Evolutionary conservation across 2,888 invertebrate species (phyloP).

Genomic region (Ennomos erosarius): DNA sequence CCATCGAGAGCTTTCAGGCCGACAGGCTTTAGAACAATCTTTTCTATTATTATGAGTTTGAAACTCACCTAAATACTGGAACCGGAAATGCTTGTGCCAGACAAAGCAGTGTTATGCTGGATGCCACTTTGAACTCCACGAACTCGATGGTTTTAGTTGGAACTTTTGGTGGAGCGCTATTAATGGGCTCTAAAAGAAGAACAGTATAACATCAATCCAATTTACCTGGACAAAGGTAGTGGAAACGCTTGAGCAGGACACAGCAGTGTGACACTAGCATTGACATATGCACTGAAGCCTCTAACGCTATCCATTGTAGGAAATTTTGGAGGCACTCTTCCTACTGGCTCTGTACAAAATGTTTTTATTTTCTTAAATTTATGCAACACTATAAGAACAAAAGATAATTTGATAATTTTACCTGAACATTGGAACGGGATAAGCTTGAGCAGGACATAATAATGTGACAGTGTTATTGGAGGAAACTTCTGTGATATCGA

Average conservation of each 20-base stretch:
- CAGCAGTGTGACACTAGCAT: conserved; percentile 86
- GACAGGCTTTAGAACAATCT: conserved; percentile 81
- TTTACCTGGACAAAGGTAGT: conserved; percentile 87
- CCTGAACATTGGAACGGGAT: conserved; percentile 89
- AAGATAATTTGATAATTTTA: conserved; percentile 62
- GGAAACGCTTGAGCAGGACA: conserved; percentile 90
- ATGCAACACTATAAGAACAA: background rate
- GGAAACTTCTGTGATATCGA: conserved; percentile 73
- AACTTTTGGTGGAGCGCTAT: conserved; percentile 89
- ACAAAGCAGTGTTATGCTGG: conserved; percentile 87
- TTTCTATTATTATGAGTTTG: conserved; percentile 39
- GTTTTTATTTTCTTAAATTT: conserved; percentile 4
- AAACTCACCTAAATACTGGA: conserved; percentile 88
- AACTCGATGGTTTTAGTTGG: conserved; percentile 82
- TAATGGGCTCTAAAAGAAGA: conserved; percentile 87
- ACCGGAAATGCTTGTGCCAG: conserved; percentile 89
- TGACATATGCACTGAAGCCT: conserved; percentile 79
- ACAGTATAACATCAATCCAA: conserved; percentile 44
- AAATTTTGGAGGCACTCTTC: conserved; percentile 88
- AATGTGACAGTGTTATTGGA: conserved; percentile 71
- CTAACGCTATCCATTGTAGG: conserved; percentile 88
- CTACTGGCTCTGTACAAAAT: conserved; percentile 83
- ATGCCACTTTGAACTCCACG: conserved; percentile 69
- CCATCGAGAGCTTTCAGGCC: conserved; percentile 88
- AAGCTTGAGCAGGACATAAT: conserved; percentile 88